Base-by-base conservation (phyloP, 2,113 vertebrate genomes). In the Nibea coibor region DNA sequence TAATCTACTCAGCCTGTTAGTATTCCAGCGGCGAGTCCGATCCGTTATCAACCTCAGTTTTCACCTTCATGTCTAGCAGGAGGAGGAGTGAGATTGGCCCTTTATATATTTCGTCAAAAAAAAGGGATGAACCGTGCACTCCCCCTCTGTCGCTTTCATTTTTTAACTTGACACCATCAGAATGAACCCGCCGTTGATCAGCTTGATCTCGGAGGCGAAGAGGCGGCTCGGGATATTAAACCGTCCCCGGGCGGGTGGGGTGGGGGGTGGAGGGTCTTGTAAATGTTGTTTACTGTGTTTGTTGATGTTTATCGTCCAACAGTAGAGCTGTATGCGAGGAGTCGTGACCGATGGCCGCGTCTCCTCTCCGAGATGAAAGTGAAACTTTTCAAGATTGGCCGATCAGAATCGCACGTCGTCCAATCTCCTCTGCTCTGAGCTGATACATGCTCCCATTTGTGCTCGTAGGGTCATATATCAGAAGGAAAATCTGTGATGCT, bases 91-190 rank as follows among this genome's bases (percentile, higher is more conserved):
- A 62, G 81, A 83, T 64, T 83, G 76, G 73, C 31, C 69, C 59
- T 86, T 85, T 82, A 80, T 62, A 85, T 81, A 83, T 86, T 70
- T 64, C 48, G 1, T 35, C 69, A 24, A 78, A 56, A 57, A 53
- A 15, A 50, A 35, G 24, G 10, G 84, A 79, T 71, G 80, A 75
- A 64, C 53, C 57, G 20, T 0, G 17, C 42, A 1, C 26, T 67
- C 58, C 39, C 22, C 48, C 56, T 58, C 58, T 22, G 72, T 69
- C 17, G 31, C 72, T 69, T 75, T 82, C 84, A 82, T 92, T 83
- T 82, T 84, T 88, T 85, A 90, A 78, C 83, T 88, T 88, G 92
- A 93, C 89, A 93, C 78, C 61, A 86, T 89, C 85, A 74, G 83
- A 84, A 92, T 72, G 84, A 91, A 85, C 80, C 77, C 68, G 78